These are phyloP conservation scores for Dendrocopos noguchii DNA, from an alignment of 2,113 vertebrate species.

Conservation along the genomic window DNA sequence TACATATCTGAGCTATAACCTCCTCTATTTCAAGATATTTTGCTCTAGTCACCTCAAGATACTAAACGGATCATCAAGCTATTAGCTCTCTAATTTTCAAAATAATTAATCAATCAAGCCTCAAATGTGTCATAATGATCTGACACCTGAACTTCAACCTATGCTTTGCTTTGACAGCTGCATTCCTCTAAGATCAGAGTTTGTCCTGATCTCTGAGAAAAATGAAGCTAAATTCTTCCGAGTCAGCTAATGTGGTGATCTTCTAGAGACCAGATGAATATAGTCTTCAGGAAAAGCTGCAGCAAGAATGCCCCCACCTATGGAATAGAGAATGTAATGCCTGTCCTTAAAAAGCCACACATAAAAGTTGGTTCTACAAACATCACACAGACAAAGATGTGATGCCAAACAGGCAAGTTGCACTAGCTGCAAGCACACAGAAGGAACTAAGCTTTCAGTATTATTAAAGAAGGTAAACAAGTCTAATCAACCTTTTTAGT, in stretches of 20 bases:
- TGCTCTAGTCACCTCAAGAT: neutral
- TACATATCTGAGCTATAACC: neutral
- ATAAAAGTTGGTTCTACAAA: neutral
- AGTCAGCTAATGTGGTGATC: neutral
- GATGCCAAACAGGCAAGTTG: neutral
- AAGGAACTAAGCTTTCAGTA: neutral
- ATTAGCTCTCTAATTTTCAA: constrained; percentile 17
- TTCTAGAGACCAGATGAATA: neutral
- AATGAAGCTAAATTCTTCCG: neutral
- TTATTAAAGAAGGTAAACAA: neutral
- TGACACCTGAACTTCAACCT: neutral
- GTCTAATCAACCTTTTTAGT: neutral
- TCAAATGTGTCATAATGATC: neutral
- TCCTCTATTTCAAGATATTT: neutral
- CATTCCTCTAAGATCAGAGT: neutral
- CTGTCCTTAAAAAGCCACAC: neutral
- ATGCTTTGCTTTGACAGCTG: constrained; percentile 3
- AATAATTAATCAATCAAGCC: constrained; percentile 3
- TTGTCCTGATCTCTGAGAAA: neutral
- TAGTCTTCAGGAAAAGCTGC: neutral
- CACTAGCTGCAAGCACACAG: neutral
- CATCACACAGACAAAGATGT: neutral
- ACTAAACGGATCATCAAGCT: neutral
- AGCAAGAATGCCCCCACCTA: neutral
- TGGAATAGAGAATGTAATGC: neutral